Evolutionary conservation across 2,797 vertebrate genomes (phyloP).

Genomic region (Sebastolobus altivelis): DNA sequence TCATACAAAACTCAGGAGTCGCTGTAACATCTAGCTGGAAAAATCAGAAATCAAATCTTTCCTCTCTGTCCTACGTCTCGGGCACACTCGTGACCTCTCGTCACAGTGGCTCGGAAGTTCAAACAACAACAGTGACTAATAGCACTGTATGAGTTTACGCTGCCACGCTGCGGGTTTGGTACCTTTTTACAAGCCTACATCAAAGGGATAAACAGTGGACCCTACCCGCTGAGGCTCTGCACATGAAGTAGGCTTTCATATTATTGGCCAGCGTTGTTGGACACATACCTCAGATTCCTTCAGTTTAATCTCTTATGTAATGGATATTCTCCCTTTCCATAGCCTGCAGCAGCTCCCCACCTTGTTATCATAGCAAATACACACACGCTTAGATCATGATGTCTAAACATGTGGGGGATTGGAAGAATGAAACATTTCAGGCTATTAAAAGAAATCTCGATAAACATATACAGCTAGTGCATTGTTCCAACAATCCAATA

Average conservation of each 20-base stretch:
- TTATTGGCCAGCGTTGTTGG: conserved; percentile 71
- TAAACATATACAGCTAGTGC: conserved; percentile 2
- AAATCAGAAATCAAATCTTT: not conserved
- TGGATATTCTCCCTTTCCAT: conserved; percentile 78
- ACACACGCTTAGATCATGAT: conserved; percentile 48
- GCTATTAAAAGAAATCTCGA: conserved; percentile 47
- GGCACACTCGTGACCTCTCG: conserved; percentile 37
- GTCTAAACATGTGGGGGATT: conserved; percentile 43
- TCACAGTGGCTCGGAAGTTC: conserved; percentile 42
- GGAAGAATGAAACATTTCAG: conserved; percentile 45
- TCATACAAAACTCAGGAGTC: conserved; percentile 28
- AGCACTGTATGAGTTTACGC: conserved; percentile 40
- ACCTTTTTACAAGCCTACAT: conserved; percentile 64
- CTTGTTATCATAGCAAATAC: conserved; percentile 68
- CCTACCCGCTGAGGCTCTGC: conserved; percentile 53
- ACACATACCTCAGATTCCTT: conserved; percentile 83
- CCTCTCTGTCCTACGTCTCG: not conserved
- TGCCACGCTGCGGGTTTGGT: conserved; percentile 52
- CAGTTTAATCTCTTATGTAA: conserved; percentile 85
- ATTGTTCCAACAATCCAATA: not conserved
- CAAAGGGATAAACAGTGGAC: conserved; percentile 67
- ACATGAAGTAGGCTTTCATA: conserved; percentile 64
- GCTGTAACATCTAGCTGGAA: not conserved
- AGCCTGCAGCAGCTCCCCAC: conserved; percentile 48
- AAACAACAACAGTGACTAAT: conserved; percentile 55